Percentiles rank a stretch among this genome's conserved stretches.
Evolutionary conservation across 1,140 invertebrate genomes (phyloP).

Genomic region (Drosophila bocki): DNA sequence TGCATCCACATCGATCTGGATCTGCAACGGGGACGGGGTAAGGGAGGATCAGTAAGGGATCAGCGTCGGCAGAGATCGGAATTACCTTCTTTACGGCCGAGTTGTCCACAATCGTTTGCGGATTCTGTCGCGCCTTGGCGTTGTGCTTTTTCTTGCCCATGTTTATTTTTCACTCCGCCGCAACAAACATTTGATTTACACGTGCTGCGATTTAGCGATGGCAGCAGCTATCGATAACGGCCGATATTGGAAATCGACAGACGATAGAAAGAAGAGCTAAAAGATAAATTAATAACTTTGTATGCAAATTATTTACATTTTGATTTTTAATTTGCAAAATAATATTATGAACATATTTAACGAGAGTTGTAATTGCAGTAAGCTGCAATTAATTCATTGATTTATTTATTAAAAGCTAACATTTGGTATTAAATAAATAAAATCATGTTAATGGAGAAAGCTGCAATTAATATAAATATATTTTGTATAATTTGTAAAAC

Average conservation of each 20-base stretch:
- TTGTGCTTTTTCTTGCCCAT: slow-evolving; percentile 91
- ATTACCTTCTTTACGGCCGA: slow-evolving; percentile 89
- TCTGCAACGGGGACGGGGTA: slow-evolving; percentile 85
- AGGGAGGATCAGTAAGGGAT: neutral
- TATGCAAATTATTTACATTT: no score
- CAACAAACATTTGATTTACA: slow-evolving; percentile 26
- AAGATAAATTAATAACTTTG: neutral
- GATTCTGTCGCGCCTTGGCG: slow-evolving; percentile 90
- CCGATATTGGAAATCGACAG: neutral
- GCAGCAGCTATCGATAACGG: slow-evolving; percentile 13
- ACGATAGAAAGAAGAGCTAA: neutral
- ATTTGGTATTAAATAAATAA: no score
- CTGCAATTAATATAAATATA: neutral
- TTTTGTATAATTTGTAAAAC: neutral
- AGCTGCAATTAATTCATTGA: no score
- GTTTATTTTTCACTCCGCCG: slow-evolving; percentile 26
- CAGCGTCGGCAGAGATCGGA: no score
- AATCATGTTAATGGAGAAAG: no score
- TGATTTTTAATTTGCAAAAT: no score
- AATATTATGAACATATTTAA: no score
- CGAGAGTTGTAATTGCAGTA: no score
- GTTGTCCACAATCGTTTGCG: slow-evolving; percentile 90
- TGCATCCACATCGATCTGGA: slow-evolving; percentile 87
- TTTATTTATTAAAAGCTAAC: no score
- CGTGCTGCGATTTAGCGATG: slow-evolving; percentile 17